phyloP scores from a whole-genome alignment of 1,140 invertebrate species.

The Popillia japonica region DNA sequence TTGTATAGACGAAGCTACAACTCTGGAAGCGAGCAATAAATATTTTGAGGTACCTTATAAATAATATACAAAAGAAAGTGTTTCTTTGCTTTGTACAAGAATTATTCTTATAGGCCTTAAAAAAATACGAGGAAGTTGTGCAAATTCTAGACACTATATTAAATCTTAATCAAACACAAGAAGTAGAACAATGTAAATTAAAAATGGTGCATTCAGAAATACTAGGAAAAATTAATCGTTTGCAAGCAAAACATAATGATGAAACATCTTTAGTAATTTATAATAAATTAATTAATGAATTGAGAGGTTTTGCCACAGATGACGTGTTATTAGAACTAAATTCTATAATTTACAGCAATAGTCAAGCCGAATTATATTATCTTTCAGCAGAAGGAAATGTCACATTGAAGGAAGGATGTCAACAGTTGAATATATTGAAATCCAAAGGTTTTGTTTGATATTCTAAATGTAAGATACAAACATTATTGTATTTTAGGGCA shows the following conservation, averaged over 20 bases:
- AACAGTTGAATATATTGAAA: constrained; percentile 62
- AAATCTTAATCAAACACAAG: constrained; percentile 64
- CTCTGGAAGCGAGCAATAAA: constrained; percentile 65
- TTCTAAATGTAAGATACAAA: constrained; percentile 41
- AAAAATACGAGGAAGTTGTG: constrained; percentile 66
- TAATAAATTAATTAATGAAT: constrained; percentile 59
- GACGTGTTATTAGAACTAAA: constrained; percentile 58
- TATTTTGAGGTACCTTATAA: constrained; percentile 54
- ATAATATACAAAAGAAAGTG: neutral
- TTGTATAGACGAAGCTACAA: constrained; percentile 65
- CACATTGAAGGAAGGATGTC: constrained; percentile 66
- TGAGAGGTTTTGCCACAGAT: constrained; percentile 58
- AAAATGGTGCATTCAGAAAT: constrained; percentile 66
- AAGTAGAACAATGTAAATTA: constrained; percentile 67
- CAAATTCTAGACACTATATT: constrained; percentile 66
- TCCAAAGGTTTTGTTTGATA: constrained; percentile 46
- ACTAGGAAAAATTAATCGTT: constrained; percentile 53
- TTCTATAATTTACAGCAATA: constrained; percentile 66
- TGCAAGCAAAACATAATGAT: constrained; percentile 57
- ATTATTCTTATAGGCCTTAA: constrained; percentile 57
- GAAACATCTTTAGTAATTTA: constrained; percentile 57
- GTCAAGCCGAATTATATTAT: constrained; percentile 72
- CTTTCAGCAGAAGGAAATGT: constrained; percentile 71
- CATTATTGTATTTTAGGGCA: constrained; percentile 43
- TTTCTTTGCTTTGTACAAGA: neutral